phyloP scores from a whole-genome alignment of 2,113 vertebrate genomes.

The Jaculus jaculus region DNA sequence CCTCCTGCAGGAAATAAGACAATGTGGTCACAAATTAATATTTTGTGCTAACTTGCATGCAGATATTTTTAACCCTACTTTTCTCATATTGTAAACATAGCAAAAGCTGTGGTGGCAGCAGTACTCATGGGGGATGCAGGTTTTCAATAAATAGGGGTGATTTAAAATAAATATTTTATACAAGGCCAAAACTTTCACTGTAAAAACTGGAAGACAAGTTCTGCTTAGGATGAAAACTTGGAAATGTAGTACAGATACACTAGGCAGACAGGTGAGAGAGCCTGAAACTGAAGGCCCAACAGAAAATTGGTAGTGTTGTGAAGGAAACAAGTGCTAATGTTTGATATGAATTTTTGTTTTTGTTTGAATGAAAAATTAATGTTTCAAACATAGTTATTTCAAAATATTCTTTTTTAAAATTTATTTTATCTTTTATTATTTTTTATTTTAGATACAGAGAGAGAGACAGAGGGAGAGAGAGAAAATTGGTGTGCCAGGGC shows the following conservation, averaged over 20 bases:
- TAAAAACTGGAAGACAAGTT: not conserved
- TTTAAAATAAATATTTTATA: not conserved
- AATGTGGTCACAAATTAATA: not conserved
- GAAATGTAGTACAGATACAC: not conserved
- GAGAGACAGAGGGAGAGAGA: too few relatives aligned
- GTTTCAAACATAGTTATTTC: conserved; percentile 11
- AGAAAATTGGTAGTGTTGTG: not conserved
- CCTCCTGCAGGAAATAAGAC: not conserved
- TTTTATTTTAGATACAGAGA: too few relatives aligned
- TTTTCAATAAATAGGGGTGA: not conserved
- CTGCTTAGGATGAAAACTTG: not conserved
- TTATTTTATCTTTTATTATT: too few relatives aligned
- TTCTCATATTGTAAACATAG: not conserved
- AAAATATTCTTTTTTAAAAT: not conserved
- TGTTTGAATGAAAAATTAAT: conserved; percentile 23
- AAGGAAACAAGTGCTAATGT: not conserved
- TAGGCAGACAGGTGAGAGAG: not conserved
- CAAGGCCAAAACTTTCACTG: not conserved
- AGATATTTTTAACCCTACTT: conserved; percentile 4
- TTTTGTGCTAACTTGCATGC: not conserved
- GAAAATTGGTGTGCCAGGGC: too few relatives aligned
- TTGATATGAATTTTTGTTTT: too few relatives aligned
- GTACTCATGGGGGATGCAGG: not conserved
- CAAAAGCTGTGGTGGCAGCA: not conserved
- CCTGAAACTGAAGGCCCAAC: not conserved